phyloP scores from a whole-genome alignment of 2,888 invertebrate genomes.

The Acrobasis consociella region DNA sequence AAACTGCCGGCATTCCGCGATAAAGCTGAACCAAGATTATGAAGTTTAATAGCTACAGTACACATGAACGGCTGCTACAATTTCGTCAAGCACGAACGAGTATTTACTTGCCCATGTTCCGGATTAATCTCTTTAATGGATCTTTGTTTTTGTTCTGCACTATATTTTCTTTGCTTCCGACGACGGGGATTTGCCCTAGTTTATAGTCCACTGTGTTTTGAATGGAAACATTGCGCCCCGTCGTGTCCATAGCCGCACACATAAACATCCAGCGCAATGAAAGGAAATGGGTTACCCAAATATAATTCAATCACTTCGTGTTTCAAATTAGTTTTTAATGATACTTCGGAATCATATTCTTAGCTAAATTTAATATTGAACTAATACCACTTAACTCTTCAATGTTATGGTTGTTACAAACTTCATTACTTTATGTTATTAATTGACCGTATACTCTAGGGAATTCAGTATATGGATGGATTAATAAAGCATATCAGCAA shows the following conservation, averaged over 20 bases:
- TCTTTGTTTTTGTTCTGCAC: conserved; percentile 49
- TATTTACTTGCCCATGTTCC: conserved; percentile 23
- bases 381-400: conserved; percentile 21
- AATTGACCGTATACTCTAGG: conserved; percentile 8
- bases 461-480: not conserved
- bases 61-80: conserved; percentile 1
- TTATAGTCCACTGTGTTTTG: conserved; percentile 54
- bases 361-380: not conserved
- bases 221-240: conserved; percentile 64
- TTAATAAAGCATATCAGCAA: not conserved
- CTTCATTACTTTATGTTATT: conserved; percentile 13
- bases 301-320: conserved; percentile 55
- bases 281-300: conserved; percentile 65
- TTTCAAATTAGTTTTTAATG: conserved; percentile 44
- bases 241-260: conserved; percentile 47
- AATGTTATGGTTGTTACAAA: conserved; percentile 30
- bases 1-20: conserved; percentile 5
- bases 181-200: conserved; percentile 56
- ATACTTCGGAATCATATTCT: conserved; percentile 13
- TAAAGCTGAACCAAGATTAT: conserved; percentile 11
- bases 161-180: conserved; percentile 40
- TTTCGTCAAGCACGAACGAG: conserved; percentile 21
- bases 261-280: conserved; percentile 67
- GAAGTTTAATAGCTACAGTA: conserved; percentile 6
- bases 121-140: conserved; percentile 51